Evolutionary conservation across 92 coral and sea anemone species (phyloP).

Genomic region (Phenganax stokvisi): DNA sequence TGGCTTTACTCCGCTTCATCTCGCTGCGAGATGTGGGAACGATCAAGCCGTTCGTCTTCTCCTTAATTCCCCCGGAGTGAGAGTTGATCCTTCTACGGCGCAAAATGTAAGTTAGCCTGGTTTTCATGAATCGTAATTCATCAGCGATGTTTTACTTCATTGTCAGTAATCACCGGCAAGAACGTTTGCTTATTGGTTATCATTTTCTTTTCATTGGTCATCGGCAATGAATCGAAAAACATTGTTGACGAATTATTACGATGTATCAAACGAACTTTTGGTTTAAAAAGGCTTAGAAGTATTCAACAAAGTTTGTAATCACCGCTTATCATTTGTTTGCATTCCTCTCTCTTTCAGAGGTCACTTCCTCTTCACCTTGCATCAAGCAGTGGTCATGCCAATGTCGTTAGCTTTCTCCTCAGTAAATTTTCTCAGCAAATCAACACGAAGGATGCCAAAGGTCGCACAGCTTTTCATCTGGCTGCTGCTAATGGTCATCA

Average conservation of each 20-base stretch:
- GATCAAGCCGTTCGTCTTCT: constrained; percentile 94
- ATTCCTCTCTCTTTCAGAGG: constrained; percentile 51
- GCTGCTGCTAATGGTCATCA: constrained; percentile 89
- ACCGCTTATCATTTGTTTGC: not conserved
- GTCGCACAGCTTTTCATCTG: constrained; percentile 78
- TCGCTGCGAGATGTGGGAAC: constrained; percentile 98
- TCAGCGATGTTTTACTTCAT: too few species aligned
- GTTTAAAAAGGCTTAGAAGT: not conserved
- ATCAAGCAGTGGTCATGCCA: constrained; percentile 88
- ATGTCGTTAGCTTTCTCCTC: constrained; percentile 80
- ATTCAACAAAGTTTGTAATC: not conserved
- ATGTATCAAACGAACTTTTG: too few species aligned
- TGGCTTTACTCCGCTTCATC: constrained; percentile 84
- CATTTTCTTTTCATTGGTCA: too few species aligned
- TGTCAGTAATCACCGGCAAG: too few species aligned
- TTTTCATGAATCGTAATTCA: too few species aligned
- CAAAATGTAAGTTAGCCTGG: constrained; percentile 55
- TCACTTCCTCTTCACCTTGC: constrained; percentile 87
- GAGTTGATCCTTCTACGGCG: constrained; percentile 90
- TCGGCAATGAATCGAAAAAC: too few species aligned
- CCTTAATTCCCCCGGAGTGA: constrained; percentile 97
- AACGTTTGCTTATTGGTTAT: too few species aligned
- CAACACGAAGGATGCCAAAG: constrained; percentile 77
- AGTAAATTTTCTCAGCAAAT: constrained; percentile 87
- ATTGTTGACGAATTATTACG: too few species aligned